phyloP scores from a whole-genome alignment of 2,113 vertebrate genomes.

The Genyomyrus donnyi region DNA sequence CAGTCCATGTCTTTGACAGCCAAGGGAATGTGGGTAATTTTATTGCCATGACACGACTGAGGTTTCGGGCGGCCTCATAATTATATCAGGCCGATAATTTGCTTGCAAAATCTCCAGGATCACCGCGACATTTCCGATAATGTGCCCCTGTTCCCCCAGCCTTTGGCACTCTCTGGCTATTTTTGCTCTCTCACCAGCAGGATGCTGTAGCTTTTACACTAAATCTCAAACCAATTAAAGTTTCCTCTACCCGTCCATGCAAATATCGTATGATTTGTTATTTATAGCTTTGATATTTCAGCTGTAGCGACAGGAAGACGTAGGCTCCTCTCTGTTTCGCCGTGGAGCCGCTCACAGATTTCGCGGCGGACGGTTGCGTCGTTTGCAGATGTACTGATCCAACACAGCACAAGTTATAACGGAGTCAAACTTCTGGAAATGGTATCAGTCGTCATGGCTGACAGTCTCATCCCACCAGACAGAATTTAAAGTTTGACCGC shows the following conservation, averaged over 20 bases:
- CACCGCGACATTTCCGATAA: conserved; percentile 1
- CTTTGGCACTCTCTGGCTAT: not conserved
- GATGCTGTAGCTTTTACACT: conserved; percentile 20
- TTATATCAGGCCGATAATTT: not conserved
- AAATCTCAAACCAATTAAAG: not conserved
- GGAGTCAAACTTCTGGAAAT: not conserved
- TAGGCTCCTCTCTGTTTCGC: not conserved
- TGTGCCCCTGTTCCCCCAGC: not conserved
- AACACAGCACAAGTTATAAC: not conserved
- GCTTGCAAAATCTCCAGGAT: not conserved
- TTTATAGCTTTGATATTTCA: conserved; percentile 9
- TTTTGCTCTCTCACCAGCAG: not conserved
- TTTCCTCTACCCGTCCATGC: not conserved
- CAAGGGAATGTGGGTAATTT: not conserved
- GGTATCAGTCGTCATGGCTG: not conserved
- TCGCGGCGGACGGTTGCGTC: not conserved
- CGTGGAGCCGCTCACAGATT: not conserved
- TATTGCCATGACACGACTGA: not conserved
- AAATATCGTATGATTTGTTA: conserved; percentile 7
- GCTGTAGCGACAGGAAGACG: not conserved
- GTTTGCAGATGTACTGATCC: not conserved
- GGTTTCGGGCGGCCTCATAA: not conserved
- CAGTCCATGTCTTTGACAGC: not conserved
- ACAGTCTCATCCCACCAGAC: not conserved
- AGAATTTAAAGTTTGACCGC: not conserved